These are phyloP conservation scores for Euclidia mi DNA, from an alignment of 2,888 invertebrate species.

Conservation along the genomic window DNA sequence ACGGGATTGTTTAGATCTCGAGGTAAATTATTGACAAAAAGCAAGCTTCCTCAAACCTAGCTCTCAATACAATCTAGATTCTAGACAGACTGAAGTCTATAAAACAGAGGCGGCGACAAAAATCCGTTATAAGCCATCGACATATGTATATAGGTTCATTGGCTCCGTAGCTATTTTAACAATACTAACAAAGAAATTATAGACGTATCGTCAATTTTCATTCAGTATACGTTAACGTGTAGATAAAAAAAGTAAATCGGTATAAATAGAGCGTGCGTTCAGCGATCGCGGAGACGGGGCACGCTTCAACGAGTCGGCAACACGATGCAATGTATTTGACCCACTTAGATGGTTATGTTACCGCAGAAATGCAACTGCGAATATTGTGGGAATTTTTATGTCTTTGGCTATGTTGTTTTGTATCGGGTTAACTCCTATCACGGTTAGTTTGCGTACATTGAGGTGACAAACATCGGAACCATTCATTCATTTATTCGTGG, in stretches of 20 bases:
- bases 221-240: constrained; percentile 45
- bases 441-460: too few relatives aligned
- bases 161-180: background rate
- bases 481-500: too few relatives aligned
- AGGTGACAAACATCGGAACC: too few relatives aligned
- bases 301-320: constrained; percentile 77
- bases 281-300: constrained; percentile 75
- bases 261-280: constrained; percentile 84
- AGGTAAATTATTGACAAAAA: too few relatives aligned
- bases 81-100: too few relatives aligned
- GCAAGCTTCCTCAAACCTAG: too few relatives aligned
- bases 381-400: constrained; percentile 31
- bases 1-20: too few relatives aligned
- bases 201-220: constrained; percentile 14
- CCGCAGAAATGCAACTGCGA: constrained; percentile 64
- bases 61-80: too few relatives aligned
- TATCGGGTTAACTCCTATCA: too few relatives aligned
- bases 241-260: constrained; percentile 66
- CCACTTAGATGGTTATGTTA: constrained; percentile 75
- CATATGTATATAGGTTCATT: background rate
- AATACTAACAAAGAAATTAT: background rate
- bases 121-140: background rate
- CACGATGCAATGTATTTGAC: constrained; percentile 84
- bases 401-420: constrained; percentile 1
- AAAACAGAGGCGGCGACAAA: too few relatives aligned